These are phyloP conservation scores for Erethizon dorsatum DNA, from an alignment of 2,797 vertebrate genomes.

Conservation along the genomic window DNA sequence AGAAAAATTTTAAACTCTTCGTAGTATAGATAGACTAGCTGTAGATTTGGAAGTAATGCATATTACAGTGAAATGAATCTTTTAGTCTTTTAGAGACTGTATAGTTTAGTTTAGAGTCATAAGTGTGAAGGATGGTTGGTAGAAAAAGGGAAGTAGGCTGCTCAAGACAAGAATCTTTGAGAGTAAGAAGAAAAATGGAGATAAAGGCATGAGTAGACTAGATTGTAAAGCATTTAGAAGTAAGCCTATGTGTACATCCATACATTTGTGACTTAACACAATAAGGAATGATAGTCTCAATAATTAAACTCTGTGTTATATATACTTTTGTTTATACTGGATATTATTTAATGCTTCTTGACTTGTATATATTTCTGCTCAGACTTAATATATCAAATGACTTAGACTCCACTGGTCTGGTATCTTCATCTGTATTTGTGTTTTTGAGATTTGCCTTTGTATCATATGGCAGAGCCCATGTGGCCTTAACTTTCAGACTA, in stretches of 20 bases:
- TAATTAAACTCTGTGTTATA: neutral
- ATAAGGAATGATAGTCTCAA: constrained; percentile 16
- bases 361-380: neutral
- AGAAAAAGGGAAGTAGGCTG: neutral
- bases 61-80: constrained; percentile 30
- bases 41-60: neutral
- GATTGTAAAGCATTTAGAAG: constrained; percentile 5
- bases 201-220: neutral
- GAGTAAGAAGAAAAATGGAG: constrained; percentile 9
- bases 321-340: constrained; percentile 30
- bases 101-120: constrained; percentile 40
- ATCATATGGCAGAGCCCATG: neutral
- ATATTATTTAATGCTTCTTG: neutral
- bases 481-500: neutral
- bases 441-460: constrained; percentile 50
- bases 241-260: neutral
- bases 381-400: neutral
- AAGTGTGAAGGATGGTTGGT: constrained; percentile 41
- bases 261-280: neutral
- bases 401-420: neutral
- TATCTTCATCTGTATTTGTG: neutral
- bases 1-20: constrained; percentile 37
- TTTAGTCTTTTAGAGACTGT: neutral
- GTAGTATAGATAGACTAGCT: constrained; percentile 9
- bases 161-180: neutral